phyloP scores from a whole-genome alignment of 2,113 vertebrate genomes.

The Aspidoscelis tigris region DNA sequence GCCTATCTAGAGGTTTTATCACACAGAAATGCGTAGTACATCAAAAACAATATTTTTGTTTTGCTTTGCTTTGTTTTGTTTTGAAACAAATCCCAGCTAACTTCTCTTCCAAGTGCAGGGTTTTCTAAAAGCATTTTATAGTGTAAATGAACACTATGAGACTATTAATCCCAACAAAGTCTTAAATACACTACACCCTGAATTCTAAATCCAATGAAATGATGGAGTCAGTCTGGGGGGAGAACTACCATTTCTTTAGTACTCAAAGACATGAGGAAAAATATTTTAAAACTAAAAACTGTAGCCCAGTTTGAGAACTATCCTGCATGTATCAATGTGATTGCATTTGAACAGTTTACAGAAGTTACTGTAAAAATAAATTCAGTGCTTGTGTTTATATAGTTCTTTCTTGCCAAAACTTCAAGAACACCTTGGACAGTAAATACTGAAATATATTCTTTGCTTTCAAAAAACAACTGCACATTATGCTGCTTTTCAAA shows the following conservation, averaged over 20 bases:
- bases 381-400: neutral
- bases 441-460: neutral
- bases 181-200: constrained; percentile 25
- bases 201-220: constrained; percentile 16
- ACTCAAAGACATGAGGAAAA: neutral
- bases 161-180: constrained; percentile 11
- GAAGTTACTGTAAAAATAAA: constrained; percentile 17
- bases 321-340: constrained; percentile 4
- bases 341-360: constrained; percentile 14
- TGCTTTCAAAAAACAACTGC: neutral
- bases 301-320: constrained; percentile 1
- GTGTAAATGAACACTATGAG: constrained; percentile 17
- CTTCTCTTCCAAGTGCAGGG: constrained; percentile 18
- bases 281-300: neutral
- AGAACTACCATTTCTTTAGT: constrained; percentile 4
- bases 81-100: constrained; percentile 2
- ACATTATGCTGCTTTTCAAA: neutral
- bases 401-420: neutral
- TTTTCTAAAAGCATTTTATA: constrained; percentile 24
- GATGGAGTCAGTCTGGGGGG: neutral
- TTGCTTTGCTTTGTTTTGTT: constrained; percentile 25
- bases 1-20: constrained; percentile 12
- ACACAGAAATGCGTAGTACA: constrained; percentile 10
- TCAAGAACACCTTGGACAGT: neutral
- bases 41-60: constrained; percentile 23